Evolutionary conservation across 2,113 vertebrate species (phyloP), one percentile per base, ranked within the genome.

Genomic region (Accipiter cooperii): DNA sequence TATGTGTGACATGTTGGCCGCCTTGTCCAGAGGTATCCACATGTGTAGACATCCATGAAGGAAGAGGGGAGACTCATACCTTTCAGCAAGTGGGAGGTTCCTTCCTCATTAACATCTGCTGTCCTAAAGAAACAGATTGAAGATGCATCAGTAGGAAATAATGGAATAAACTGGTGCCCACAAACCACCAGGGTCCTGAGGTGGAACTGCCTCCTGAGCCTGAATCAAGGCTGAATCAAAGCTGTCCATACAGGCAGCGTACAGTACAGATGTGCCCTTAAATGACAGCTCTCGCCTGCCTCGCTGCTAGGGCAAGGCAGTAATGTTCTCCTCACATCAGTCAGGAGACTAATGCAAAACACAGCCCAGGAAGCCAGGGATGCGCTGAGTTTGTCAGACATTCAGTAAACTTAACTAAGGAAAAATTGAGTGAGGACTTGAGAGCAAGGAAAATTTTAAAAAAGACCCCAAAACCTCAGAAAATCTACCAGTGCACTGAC

Each of bases 1-100:
- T 29, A 21, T 4, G 12, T 28, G 33, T 15, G 10, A 1, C 3
- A 0, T 47, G 9, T 25, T 69, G 15, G 7, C 31, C 3, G 0
- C 8, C 33, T 87, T 73, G 7, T 65, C 17, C 52, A 46, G 61
- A 83, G 13, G 8, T 64, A 17, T 31, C 19, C 16, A 8, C 25
- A 2, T 15, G 6, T 31, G 11, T 44, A 84, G 64, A 58, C 8
- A 87, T 22, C 17, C 44, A 29, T 40, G 49, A 90, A 84, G 8
- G 17, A 57, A 44, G 18, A 52, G 14, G 28, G 12, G 12, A 46
- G 13, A 69, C 13, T 42, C 22, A 26, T 12, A 60, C 2, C 5
- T 73, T 87, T 81, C 55, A 80, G 28, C 18, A 2, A 26, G 13
- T 12, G 31, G 15, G 16, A 70, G 18, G 13, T 8, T 88, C 12